These are phyloP conservation scores for Hippopotamyrus pictus DNA, from an alignment of 2,797 vertebrate species.

Conservation along the genomic window DNA sequence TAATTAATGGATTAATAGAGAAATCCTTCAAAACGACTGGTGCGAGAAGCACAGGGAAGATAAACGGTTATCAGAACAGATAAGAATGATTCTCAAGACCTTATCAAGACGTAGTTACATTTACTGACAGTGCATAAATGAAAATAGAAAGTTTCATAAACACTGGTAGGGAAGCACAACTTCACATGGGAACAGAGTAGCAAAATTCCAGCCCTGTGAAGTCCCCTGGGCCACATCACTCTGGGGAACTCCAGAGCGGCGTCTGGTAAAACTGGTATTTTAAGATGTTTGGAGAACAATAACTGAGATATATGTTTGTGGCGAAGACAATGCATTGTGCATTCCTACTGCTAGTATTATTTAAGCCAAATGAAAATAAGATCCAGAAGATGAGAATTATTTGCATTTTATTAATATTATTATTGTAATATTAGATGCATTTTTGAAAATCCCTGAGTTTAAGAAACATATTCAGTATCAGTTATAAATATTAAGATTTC, in stretches of 20 bases:
- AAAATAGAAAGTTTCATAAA: slow-evolving; percentile 2
- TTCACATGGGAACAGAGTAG: neutral
- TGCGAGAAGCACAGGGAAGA: neutral
- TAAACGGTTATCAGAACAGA: neutral
- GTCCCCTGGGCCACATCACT: neutral
- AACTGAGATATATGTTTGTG: neutral
- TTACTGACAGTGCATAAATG: neutral
- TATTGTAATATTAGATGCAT: neutral
- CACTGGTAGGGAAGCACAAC: neutral
- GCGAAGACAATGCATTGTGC: neutral
- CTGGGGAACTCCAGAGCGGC: neutral
- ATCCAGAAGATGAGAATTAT: neutral
- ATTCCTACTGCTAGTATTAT: neutral
- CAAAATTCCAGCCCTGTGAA: neutral
- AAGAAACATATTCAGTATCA: neutral
- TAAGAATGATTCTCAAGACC: neutral
- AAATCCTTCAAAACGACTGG: neutral
- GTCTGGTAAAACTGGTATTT: neutral
- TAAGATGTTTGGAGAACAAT: neutral
- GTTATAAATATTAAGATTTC: neutral
- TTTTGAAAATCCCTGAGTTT: neutral
- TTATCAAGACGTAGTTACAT: neutral
- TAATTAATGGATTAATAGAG: neutral
- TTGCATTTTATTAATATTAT: neutral
- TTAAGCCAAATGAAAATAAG: neutral